A percentile compares a stretch with the other conserved stretches of the same genome.
Evolutionary conservation across 2,113 vertebrate genomes (phyloP).

Genomic region (Choloepus hoffmanni): DNA sequence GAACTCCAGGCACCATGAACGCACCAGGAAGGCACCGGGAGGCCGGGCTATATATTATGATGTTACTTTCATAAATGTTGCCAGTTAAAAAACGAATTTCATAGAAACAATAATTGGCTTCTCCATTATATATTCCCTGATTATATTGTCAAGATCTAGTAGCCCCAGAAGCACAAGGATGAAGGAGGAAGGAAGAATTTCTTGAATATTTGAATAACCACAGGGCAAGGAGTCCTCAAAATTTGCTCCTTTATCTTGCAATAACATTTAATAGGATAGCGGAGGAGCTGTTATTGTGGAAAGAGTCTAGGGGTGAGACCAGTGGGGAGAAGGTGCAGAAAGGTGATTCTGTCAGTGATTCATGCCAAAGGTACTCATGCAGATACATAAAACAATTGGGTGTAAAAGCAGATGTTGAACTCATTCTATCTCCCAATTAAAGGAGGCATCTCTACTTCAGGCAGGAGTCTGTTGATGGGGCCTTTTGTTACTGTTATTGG

Average conservation of each 20-base stretch:
- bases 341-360: not conserved
- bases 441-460: not conserved
- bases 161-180: not conserved
- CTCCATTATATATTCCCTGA: not conserved
- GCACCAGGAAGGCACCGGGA: not conserved
- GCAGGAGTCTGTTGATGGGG: not conserved
- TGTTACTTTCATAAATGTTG: not conserved
- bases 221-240: not conserved
- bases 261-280: not conserved
- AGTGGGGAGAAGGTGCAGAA: no score
- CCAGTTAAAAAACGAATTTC: not conserved
- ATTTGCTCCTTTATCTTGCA: not conserved
- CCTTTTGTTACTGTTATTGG: not conserved
- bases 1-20: no score
- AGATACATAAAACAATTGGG: not conserved
- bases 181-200: not conserved
- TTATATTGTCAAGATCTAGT: not conserved
- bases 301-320: no score
- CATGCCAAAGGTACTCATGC: not conserved
- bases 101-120: not conserved
- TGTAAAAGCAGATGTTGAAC: not conserved
- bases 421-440: not conserved
- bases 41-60: no score
- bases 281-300: no score
- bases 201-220: not conserved